These are phyloP conservation scores for Poicephalus gulielmi DNA, from an alignment of 2,113 vertebrate genomes.

Conservation along the genomic window DNA sequence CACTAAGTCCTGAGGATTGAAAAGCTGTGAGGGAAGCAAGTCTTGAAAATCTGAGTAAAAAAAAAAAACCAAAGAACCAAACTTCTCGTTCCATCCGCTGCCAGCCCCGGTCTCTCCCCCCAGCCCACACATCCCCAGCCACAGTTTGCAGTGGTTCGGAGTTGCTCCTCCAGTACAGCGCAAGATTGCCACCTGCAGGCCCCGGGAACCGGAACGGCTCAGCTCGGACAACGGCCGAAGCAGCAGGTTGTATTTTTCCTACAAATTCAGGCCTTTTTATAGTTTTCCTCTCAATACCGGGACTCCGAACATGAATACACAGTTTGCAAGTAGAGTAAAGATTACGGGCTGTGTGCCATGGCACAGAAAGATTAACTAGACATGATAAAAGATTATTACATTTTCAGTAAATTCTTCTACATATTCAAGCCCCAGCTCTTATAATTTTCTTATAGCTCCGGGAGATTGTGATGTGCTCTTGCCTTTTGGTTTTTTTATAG, in stretches of 20 bases:
- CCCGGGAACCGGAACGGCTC: not conserved
- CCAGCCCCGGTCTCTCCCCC: not conserved
- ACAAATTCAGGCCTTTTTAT: not conserved
- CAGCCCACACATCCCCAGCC: not conserved
- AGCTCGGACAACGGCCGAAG: not conserved
- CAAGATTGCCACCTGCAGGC: constrained; percentile 74
- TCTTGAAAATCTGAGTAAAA: constrained; percentile 28
- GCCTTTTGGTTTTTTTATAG: not conserved
- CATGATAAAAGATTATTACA: not conserved
- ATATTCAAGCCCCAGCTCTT: not conserved
- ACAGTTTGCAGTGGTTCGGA: not conserved
- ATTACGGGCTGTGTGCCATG: not conserved
- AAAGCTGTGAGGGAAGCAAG: not conserved
- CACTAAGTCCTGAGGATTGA: not conserved
- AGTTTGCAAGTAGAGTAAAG: not conserved
- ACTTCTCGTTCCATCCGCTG: not conserved
- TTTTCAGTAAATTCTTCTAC: constrained; percentile 19
- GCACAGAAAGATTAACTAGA: not conserved
- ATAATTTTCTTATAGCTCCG: constrained; percentile 6
- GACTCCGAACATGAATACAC: not conserved
- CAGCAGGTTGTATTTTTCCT: not conserved
- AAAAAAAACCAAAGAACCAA: not conserved
- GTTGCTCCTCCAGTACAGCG: not conserved
- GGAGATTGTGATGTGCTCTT: not conserved
- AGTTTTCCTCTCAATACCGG: not conserved